Conservation (phyloP, 2,888 invertebrate genomes). For the Drosophila diplacantha region DNA sequence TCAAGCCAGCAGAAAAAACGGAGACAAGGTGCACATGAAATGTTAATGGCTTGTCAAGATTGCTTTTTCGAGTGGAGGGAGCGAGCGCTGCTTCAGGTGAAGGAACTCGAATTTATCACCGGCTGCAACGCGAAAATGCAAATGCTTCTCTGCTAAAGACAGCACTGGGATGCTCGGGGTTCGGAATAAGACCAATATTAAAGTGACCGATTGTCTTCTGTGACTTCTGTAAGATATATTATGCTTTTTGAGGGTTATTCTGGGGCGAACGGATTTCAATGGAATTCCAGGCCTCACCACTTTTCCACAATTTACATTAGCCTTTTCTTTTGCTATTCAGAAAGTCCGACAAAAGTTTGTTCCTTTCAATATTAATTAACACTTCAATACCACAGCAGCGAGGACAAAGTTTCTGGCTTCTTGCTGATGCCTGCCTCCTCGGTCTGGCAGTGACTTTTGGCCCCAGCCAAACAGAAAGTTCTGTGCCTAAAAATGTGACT, state of each 20-base stretch:
- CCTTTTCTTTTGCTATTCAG: constrained; percentile 50
- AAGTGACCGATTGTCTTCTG: neutral
- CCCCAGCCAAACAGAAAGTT: constrained; percentile 54
- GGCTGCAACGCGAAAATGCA: constrained; percentile 40
- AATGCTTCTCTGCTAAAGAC: constrained; percentile 28
- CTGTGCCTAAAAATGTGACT: constrained; percentile 61
- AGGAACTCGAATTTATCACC: constrained; percentile 55
- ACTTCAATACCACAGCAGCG: constrained; percentile 73
- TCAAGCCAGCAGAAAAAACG: constrained; percentile 55
- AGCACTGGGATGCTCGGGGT: neutral
- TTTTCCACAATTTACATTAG: constrained; percentile 14
- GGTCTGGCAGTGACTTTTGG: constrained; percentile 58
- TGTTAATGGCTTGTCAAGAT: constrained; percentile 71
- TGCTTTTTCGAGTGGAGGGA: constrained; percentile 42
- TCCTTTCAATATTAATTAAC: constrained; percentile 77
- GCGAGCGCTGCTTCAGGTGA: constrained; percentile 9
- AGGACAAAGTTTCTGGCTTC: constrained; percentile 59
- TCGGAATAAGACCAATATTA: neutral
- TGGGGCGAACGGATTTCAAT: neutral
- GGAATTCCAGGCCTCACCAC: constrained; percentile 6
- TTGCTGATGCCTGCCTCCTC: constrained; percentile 27
- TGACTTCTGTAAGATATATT: neutral
- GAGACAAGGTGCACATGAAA: constrained; percentile 70
- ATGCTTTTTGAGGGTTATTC: neutral
- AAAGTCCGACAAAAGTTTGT: constrained; percentile 74